These are phyloP conservation scores for Pteria penguin DNA, from an alignment of 2,888 invertebrate species.

Conservation along the genomic window DNA sequence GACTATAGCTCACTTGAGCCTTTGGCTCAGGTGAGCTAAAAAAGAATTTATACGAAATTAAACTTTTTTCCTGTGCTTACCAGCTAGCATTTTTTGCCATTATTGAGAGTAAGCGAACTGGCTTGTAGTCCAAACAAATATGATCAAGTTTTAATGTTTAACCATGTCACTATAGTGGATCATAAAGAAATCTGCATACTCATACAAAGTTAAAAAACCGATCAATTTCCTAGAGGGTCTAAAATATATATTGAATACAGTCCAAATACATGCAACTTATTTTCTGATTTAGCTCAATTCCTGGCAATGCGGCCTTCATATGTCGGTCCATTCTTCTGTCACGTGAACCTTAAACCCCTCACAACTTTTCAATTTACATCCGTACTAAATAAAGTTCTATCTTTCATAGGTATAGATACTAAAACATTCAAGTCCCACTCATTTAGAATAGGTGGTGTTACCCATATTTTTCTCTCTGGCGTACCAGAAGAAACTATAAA, in stretches of 20 bases:
- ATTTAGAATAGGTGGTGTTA: conserved; percentile 34
- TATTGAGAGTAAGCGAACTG: conserved; percentile 1
- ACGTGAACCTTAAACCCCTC: conserved; percentile 5
- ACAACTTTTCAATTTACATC: conserved; percentile 12
- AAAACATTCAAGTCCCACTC: conserved; percentile 20
- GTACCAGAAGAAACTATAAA: conserved; percentile 17
- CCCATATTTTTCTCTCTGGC: conserved; percentile 3
- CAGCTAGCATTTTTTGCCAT: neutral
- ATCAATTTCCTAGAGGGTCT: neutral
- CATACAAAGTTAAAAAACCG: neutral
- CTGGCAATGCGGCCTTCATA: neutral
- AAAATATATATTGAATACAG: neutral
- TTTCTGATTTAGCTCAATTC: neutral
- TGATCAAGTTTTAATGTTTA: neutral
- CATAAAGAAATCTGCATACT: neutral
- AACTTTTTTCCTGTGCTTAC: neutral
- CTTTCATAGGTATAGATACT: neutral
- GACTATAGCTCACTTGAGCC: too few species aligned
- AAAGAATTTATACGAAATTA: neutral
- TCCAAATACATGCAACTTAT: neutral
- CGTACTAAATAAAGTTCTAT: conserved; percentile 12
- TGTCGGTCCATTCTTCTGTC: neutral
- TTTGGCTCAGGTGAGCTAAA: too few species aligned
- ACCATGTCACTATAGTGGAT: neutral
- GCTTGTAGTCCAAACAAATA: neutral